Percentiles rank a stretch among this genome's conserved stretches.
phyloP scores from a whole-genome alignment of 2,797 vertebrate species.

The Choloepus didactylus region DNA sequence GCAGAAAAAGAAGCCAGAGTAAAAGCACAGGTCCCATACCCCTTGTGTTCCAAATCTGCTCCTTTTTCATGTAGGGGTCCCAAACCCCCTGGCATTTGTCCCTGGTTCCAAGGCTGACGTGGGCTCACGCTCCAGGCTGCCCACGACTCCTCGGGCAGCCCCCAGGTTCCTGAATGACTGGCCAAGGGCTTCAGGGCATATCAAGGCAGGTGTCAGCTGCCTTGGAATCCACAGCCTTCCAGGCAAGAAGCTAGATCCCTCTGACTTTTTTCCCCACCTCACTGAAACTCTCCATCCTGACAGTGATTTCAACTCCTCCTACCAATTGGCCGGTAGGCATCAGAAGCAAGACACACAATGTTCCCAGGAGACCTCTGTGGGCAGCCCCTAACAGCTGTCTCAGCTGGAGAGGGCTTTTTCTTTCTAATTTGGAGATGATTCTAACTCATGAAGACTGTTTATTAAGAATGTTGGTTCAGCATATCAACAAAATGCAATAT shows the following conservation, averaged over 20 bases:
- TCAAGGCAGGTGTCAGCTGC: background rate
- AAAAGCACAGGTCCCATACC: background rate
- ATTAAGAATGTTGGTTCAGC: conserved; percentile 80
- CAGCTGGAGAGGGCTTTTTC: conserved; percentile 50
- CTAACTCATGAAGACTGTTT: conserved; percentile 72
- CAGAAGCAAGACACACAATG: background rate
- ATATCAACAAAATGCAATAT: conserved; percentile 51
- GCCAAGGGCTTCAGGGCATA: background rate
- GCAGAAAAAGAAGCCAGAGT: background rate
- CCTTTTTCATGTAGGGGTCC: background rate
- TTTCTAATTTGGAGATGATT: conserved; percentile 72
- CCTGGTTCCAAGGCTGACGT: background rate
- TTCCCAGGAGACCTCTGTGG: conserved; percentile 10
- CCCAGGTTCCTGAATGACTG: background rate
- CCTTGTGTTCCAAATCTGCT: background rate
- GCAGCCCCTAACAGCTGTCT: conserved; percentile 77
- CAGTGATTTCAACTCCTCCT: conserved; percentile 8
- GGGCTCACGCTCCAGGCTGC: background rate
- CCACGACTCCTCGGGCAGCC: background rate
- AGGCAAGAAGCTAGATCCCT: background rate
- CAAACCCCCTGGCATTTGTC: background rate
- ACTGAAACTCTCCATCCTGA: background rate
- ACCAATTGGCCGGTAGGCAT: background rate
- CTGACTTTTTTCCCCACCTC: background rate
- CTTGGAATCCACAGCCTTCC: background rate